Percentiles rank a stretch among this genome's conserved stretches.
phyloP scores from a whole-genome alignment of 2,797 vertebrate genomes.

The Chanos chanos region DNA sequence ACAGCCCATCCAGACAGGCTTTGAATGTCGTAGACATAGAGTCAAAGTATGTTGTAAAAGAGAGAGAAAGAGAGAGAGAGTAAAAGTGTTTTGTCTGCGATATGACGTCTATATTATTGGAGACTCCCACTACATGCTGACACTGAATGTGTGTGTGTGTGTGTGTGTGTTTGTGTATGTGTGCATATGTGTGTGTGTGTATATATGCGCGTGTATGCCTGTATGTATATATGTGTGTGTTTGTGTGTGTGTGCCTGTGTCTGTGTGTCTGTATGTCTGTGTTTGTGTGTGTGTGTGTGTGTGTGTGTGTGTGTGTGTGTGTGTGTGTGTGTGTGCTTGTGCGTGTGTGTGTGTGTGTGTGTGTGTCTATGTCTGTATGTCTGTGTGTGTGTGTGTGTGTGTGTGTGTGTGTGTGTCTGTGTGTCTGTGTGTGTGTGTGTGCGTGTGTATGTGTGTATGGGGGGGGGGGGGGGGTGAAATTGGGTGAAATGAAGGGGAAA shows the following conservation, averaged over 20 bases:
- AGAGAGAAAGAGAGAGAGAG: too few relatives aligned
- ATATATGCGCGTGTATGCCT: too few relatives aligned
- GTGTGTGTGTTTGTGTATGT: too few relatives aligned
- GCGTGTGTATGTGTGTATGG: conserved; percentile 7
- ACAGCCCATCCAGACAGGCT: too few relatives aligned
- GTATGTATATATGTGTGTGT: too few relatives aligned
- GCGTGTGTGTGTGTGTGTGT: background rate
- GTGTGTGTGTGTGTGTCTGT: background rate
- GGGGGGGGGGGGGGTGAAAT: background rate
- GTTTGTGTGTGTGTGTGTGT: too few relatives aligned
- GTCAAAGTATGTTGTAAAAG: too few relatives aligned
- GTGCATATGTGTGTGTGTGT: too few relatives aligned
- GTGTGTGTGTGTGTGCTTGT: background rate
- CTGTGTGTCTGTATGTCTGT: too few relatives aligned
- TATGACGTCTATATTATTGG: too few relatives aligned
- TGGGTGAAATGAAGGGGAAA: background rate
- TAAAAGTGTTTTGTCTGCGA: too few relatives aligned
- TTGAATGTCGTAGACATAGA: too few relatives aligned
- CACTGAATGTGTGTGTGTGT: background rate
- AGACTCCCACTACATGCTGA: background rate
- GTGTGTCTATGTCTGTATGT: background rate
- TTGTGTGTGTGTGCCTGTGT: background rate
- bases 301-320: background rate
- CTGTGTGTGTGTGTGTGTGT: background rate
- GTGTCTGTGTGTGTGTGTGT: background rate